These are phyloP conservation scores for Meteorus sp. DNA, from an alignment of 1,140 invertebrate species.

Conservation along the genomic window DNA sequence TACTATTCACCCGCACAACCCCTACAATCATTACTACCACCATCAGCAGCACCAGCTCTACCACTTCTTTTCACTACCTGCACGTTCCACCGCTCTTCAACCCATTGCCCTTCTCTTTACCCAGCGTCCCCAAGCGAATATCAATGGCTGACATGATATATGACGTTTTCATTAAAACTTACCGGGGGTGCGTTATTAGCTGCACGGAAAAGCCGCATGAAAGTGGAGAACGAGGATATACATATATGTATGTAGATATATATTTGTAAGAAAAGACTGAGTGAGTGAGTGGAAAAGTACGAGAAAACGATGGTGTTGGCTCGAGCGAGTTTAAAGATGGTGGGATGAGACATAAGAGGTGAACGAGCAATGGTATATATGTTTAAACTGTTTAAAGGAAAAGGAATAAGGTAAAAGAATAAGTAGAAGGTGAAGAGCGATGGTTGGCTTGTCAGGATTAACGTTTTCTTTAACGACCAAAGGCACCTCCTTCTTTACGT, in stretches of 20 bases:
- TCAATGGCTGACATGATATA: constrained; percentile 41
- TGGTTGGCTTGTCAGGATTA: constrained; percentile 39
- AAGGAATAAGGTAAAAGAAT: constrained; percentile 10
- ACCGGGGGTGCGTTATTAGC: constrained; percentile 36
- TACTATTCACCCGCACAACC: too few relatives aligned
- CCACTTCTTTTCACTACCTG: too few relatives aligned
- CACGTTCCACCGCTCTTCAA: too few relatives aligned
- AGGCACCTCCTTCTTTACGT: constrained; percentile 24
- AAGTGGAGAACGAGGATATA: background rate
- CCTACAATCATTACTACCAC: too few relatives aligned
- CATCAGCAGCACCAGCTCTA: too few relatives aligned
- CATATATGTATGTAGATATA: too few relatives aligned
- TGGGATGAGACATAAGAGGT: too few relatives aligned
- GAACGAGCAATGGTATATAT: too few relatives aligned
- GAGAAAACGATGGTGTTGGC: too few relatives aligned
- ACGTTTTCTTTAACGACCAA: constrained; percentile 41
- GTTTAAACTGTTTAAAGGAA: too few relatives aligned
- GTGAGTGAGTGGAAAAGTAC: background rate
- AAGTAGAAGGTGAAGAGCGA: constrained; percentile 19
- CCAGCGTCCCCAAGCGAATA: constrained; percentile 30
- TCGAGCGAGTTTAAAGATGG: background rate
- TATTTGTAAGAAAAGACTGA: too few relatives aligned
- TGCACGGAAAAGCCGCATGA: constrained; percentile 11
- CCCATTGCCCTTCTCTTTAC: background rate
- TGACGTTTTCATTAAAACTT: constrained; percentile 49